Base-by-base conservation (phyloP, 2,113 vertebrate species). In the Anguilla japonica region DNA sequence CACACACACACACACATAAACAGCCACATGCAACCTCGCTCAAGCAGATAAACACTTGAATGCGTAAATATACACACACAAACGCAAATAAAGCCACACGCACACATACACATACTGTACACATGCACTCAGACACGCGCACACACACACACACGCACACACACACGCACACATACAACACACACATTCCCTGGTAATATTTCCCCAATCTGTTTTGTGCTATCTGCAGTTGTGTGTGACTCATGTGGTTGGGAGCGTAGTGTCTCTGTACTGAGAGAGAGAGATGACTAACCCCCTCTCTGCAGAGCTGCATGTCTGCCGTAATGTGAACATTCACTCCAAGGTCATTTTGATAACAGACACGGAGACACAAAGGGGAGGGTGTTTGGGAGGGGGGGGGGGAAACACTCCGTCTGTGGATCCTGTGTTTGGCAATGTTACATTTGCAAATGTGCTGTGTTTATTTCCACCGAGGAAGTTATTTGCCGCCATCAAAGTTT, bases 291-390 rank as follows among this genome's bases (percentile, higher is more conserved):
- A n/a, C 63, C n/a, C 22, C 20, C 34, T 34, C 20, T 71, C 63
- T n/a, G 26, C 67, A 46, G 41, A 78, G 46, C 43, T 84, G 5
- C n/a, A 16, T 60, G 18, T 78, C 50, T 39, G 16, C 15, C 22
- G 40, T 20, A 81, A 46, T 11, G 41, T 79, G 41, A 79, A 85
- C 15, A n/a, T 79, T 79, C 67, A 85, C 43, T 39, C n/a, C 71
- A 9, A 75, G 71, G 71, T 75, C 41, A 81, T 56, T 78, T 43
- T 20, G 11, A 43, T 56, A 56, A 39, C 84, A 85, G 8, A 41
- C 34, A 13, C 18, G 22, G 41, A 79, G 41, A 79, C 16, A 46
- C 53, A 78, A 85, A 79, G 15, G 84, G n/a, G 26, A 75, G 29
- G 34, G 71, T 75, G 18, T 63, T 26, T 26, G 50, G 43, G 43